Conservation (phyloP, 2,797 vertebrate genomes). For the Sebastiscus tertius region DNA sequence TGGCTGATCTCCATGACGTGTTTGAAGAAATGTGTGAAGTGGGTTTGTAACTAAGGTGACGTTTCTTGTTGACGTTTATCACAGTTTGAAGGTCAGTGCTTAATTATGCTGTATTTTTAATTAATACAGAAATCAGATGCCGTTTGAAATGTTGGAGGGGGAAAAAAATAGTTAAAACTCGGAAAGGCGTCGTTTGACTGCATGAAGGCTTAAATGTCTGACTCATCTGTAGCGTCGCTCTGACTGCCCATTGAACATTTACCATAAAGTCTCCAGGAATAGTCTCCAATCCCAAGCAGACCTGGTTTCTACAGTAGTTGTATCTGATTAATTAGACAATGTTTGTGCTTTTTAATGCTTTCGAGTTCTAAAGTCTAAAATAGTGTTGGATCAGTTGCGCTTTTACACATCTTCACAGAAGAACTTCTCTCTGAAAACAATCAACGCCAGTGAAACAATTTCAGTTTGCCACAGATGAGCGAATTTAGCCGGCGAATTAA, state of each 20-base stretch:
- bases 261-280: not conserved
- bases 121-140: not conserved
- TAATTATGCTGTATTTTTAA: not conserved
- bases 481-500: not conserved
- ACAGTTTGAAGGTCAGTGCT: not conserved
- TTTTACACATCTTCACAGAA: slow-evolving; percentile 28
- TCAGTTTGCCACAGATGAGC: not conserved
- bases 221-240: not conserved
- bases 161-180: not conserved
- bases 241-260: not conserved
- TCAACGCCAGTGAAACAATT: not conserved
- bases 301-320: not conserved
- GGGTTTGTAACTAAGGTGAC: not conserved
- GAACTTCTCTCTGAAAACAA: slow-evolving; percentile 5
- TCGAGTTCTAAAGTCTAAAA: not conserved
- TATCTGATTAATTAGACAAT: not conserved
- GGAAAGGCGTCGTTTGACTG: not conserved
- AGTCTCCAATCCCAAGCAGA: not conserved
- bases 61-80: not conserved
- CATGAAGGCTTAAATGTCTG: not conserved
- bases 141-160: not conserved
- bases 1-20: not conserved
- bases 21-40: not conserved
- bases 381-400: not conserved
- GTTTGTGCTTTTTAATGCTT: not conserved